Evolutionary conservation across 2,113 vertebrate genomes (phyloP), one percentile per base, ranked within the genome.

Genomic region (Rattus rattus): DNA sequence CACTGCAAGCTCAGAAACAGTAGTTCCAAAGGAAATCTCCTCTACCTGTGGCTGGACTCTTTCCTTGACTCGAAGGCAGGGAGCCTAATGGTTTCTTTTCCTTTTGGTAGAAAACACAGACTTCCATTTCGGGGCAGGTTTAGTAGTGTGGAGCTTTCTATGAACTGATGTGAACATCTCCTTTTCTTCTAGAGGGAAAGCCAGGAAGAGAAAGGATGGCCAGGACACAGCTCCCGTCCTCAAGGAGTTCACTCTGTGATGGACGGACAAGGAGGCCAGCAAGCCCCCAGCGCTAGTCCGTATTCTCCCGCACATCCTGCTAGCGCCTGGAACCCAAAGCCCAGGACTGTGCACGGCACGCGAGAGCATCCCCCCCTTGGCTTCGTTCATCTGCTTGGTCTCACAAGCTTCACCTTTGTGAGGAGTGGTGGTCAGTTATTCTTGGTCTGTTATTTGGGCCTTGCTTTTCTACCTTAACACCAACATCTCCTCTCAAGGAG

Each of bases 181-280:
- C 22, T n/a, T 92, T 94, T 73, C 59, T 63, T 93, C 79, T 33
- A 89, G 26, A 96, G 47, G 61, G 54, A 90, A 92, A 92, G 84
- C 59, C 0, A 5, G 28, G 16, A 59, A 69, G 86, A 16, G 47
- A 81, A 0, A 24, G 52, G 70, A 65, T 7, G 49, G 52, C 43
- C 1, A 4, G 80, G 59, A 76, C 61, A 22, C 0, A 59, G 91
- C 30, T 69, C 61, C 77, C 24, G 54, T 36, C n/a, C 49, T 65
- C 54, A 43, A n/a, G 28, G 61, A 61, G 47, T 12, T 12, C 7
- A 20, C 11, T 47, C 24, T 11, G 2, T 39, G 36, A 36, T 5
- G 10, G 54, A 43, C 19, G 65, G 63, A 56, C 33, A 43, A 0
- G 5, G 49, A 9, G 11, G 20, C 30, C 20, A 9, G 8, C 0